Base-by-base conservation (phyloP, 2,888 invertebrate species). In the Melinopterus prodromus region DNA sequence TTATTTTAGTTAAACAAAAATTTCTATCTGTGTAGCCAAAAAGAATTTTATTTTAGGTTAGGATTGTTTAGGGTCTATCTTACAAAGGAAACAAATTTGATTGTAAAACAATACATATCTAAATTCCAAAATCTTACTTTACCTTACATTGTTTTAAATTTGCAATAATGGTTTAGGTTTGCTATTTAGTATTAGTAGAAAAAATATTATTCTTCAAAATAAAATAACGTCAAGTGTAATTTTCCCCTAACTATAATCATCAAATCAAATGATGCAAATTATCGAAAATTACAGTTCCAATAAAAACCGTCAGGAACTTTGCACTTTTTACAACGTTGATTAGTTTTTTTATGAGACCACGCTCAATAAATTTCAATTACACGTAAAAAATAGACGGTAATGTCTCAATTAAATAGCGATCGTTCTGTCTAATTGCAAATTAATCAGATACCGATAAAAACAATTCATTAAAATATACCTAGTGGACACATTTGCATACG, bases 381-480 rank as follows among this genome's bases (percentile, higher is more conserved):
- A 53, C 12, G 9, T 53, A 53, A 53, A 53, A 53, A 53, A 53
- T 53, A 53, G 7, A 53, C 53, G 7, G 12, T 53, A 53, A 53
- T 53, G 53, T 53, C 53, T 53, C 53, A 53, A 53, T 53, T 53
- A 53, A 53, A 53, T 53, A 53, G 53, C 53, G 53, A 53, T 53
- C 53, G 53, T 53, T 12, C 53, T 53, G 12, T 9, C 53, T 53
- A 12, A 53, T 53, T 53, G 53, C 53, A 53, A 53, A 53, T 53
- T 53, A 53, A 53, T 53, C 53, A 53, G 53, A 12, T 12, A 53
- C 9, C 53, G 53, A 53, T 53, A 53, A 53, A 53, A 53, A 53
- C 53, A 53, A 53, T 53, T 53, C 5, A 53, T 53, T 53, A 53
- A 53, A 53, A 53, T 53, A 53, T 53, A 53, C 53, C 53, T 53